A percentile compares a stretch with the other conserved stretches of the same genome.
Evolutionary conservation across 2,888 invertebrate species (phyloP).

Genomic region (Electrophaes corylata): DNA sequence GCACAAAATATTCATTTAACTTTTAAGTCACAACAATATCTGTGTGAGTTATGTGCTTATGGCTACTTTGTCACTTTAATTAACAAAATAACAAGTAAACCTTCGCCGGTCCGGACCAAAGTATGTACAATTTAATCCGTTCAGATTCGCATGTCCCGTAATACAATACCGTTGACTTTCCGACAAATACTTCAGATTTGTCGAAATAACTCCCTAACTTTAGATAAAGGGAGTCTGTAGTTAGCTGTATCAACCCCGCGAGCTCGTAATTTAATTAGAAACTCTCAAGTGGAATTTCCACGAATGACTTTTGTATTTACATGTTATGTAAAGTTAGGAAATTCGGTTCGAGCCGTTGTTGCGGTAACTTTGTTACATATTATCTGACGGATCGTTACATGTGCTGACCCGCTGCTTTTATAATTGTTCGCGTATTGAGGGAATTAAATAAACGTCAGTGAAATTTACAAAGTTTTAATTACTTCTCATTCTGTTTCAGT

Average conservation of each 20-base stretch:
- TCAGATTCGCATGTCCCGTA: conserved; percentile 54
- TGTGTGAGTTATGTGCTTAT: conserved; percentile 13
- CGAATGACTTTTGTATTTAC: conserved; percentile 70
- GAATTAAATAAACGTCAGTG: conserved; percentile 57
- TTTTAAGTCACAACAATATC: neutral
- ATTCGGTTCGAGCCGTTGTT: conserved; percentile 45
- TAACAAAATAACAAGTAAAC: conserved; percentile 32
- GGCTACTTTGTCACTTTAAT: conserved; percentile 35
- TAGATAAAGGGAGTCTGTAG: conserved; percentile 66
- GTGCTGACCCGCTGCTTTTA: conserved; percentile 52
- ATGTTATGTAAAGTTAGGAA: conserved; percentile 53
- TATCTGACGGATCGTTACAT: conserved; percentile 48
- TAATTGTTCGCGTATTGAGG: conserved; percentile 51
- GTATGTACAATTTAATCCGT: conserved; percentile 53
- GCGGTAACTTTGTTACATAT: conserved; percentile 53
- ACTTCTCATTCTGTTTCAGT: conserved; percentile 47
- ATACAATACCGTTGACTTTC: conserved; percentile 58
- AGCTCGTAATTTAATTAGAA: conserved; percentile 73
- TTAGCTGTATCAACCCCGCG: conserved; percentile 59
- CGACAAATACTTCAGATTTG: conserved; percentile 69
- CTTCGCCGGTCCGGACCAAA: conserved; percentile 39
- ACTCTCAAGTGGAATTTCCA: conserved; percentile 69
- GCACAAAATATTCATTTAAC: neutral
- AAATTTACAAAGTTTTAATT: conserved; percentile 56
- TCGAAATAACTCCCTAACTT: conserved; percentile 67